Evolutionary conservation across 2,113 vertebrate genomes (phyloP), one percentile per base, ranked within the genome.

Genomic region (Cynopterus brachyotis): DNA sequence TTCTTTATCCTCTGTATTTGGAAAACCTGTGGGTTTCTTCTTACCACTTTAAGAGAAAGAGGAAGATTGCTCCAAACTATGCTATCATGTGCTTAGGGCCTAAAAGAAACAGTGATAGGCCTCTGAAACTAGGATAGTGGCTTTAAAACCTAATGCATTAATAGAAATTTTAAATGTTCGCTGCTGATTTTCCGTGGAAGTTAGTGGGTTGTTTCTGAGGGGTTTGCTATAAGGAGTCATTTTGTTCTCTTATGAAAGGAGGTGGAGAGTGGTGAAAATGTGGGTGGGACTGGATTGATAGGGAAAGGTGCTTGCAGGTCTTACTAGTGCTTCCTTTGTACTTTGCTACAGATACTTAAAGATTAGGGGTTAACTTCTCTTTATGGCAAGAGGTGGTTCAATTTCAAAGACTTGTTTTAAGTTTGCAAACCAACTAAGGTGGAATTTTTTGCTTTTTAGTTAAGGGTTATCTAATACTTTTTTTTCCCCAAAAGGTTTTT

Each of bases 391-490:
- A 42, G 17, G 9, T 30, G 75, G 91, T 93, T 64, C 66, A n/a
- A 16, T 72, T 88, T 94, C 24, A 82, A 53, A 91, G 55, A 81
- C n/a, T 70, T 50, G 50, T 69, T 70, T 72, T n/a, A 75, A 64
- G 22, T 93, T 92, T 92, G 2, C 60, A 91, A 70, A n/a, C 50
- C 79, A 50, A 15, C 15, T 67, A 95, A 70, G 67, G 73, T 93
- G 17, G 11, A 82, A 53, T 95, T 91, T 93, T 70, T 89, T 79
- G 50, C 6, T 12, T 82, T 92, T 82, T 86, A 70, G 53, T 81
- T 95, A 72, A 85, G 26, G 8, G 24, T 92, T 89, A 76, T 64
- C 22, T 37, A 72, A 26, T 57, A 8, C 45, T 78, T 64, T 30
- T 53, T 60, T 86, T 83, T n/a, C 35, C 64, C 6, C 8, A 57